These are phyloP conservation scores for Andricus grossulariae DNA, from an alignment of 1,140 invertebrate species.

Conservation along the genomic window DNA sequence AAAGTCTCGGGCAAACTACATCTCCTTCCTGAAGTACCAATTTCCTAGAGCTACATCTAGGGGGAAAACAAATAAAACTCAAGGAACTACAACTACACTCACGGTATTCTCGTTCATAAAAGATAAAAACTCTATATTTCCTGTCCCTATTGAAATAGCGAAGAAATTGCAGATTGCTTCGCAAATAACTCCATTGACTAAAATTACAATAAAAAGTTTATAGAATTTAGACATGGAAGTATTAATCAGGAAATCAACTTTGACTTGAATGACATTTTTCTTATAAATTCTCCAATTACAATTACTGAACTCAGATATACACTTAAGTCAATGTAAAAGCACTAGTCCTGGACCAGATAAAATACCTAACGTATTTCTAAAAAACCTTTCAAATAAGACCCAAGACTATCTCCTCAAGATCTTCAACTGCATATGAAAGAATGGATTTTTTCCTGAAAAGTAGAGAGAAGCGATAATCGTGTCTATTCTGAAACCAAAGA, in stretches of 20 bases:
- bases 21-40: slow-evolving; percentile 12
- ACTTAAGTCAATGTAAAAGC: too few relatives aligned
- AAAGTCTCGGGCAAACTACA: slow-evolving; percentile 31
- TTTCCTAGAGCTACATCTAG: slow-evolving; percentile 13
- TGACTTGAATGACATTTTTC: neutral
- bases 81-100: slow-evolving; percentile 14
- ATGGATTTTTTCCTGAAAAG: slow-evolving; percentile 51
- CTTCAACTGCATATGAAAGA: slow-evolving; percentile 53
- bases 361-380: too few relatives aligned
- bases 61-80: slow-evolving; percentile 35
- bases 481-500: too few relatives aligned
- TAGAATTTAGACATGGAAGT: slow-evolving; percentile 38
- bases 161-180: slow-evolving; percentile 49
- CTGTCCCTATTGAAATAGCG: slow-evolving; percentile 36
- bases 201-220: slow-evolving; percentile 46
- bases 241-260: neutral
- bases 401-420: slow-evolving; percentile 45
- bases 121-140: slow-evolving; percentile 9
- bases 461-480: too few relatives aligned
- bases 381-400: too few relatives aligned
- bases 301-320: too few relatives aligned
- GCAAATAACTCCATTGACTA: slow-evolving; percentile 48
- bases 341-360: slow-evolving; percentile 51
- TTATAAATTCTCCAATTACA: neutral
- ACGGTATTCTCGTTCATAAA: neutral